Percentiles rank a stretch among this genome's conserved stretches.
These are phyloP conservation scores for Keiferia lycopersicella DNA, from an alignment of 2,888 invertebrate genomes.

Conservation along the genomic window DNA sequence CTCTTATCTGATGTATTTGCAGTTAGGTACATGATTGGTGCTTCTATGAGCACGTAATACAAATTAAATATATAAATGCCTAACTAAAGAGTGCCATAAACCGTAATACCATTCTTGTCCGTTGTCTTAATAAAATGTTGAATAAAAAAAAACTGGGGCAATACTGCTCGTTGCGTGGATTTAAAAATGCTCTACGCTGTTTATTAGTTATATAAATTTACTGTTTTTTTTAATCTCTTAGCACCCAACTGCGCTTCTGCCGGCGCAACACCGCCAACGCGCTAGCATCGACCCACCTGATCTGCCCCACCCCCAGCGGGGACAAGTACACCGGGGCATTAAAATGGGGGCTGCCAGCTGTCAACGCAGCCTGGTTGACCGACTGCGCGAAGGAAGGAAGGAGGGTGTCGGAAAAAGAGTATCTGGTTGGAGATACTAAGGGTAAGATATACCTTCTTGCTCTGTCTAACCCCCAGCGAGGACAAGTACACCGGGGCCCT, in stretches of 20 bases:
- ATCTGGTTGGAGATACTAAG: constrained; percentile 82
- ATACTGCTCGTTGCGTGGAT: too few species aligned
- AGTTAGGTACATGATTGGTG: too few species aligned
- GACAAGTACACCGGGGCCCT: constrained; percentile 91
- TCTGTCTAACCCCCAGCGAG: constrained; percentile 87
- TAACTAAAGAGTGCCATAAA: too few species aligned
- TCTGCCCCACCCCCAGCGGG: constrained; percentile 87
- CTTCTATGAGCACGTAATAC: too few species aligned
- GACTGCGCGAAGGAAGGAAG: constrained; percentile 83
- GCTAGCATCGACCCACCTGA: constrained; percentile 88
- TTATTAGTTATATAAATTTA: too few species aligned
- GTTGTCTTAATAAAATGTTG: too few species aligned
- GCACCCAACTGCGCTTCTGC: constrained; percentile 72
- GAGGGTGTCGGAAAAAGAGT: constrained; percentile 77
- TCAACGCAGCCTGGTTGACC: constrained; percentile 88
- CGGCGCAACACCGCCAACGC: constrained; percentile 71
- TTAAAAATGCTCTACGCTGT: too few species aligned
- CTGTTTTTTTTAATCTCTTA: constrained; percentile 36
- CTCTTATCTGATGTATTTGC: too few species aligned
- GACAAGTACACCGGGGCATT: constrained; percentile 91
- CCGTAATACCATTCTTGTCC: too few species aligned
- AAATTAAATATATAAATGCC: too few species aligned
- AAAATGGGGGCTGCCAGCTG: constrained; percentile 93
- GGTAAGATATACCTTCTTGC: constrained; percentile 88
- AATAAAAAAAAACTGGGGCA: too few species aligned